Conservation (phyloP, 2,113 vertebrate species). For the Perognathus longimembris region DNA sequence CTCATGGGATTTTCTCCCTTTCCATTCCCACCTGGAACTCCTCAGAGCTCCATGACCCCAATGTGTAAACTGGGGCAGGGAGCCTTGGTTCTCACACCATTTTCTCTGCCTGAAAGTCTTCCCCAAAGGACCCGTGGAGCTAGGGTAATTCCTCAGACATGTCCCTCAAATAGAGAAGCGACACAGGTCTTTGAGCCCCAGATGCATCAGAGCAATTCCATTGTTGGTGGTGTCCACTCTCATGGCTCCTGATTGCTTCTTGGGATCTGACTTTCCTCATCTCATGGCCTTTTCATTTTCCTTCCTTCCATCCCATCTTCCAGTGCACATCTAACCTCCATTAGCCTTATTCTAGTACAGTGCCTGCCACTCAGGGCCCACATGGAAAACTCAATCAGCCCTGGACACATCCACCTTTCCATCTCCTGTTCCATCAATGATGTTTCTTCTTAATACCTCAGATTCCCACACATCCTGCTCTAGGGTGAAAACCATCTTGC, state of each 20-base stretch:
- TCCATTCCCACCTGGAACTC: background rate
- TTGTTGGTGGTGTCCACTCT: background rate
- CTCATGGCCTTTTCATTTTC: no score
- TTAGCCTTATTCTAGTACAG: background rate
- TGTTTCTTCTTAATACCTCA: background rate
- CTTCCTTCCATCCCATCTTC: background rate
- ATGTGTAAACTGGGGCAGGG: background rate
- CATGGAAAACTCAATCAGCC: background rate
- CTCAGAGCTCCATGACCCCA: background rate
- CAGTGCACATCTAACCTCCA: background rate
- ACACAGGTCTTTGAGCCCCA: background rate
- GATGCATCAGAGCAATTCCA: background rate
- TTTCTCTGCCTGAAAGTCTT: background rate
- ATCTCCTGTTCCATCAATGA: background rate
- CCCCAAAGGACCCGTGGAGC: background rate
- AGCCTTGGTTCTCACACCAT: background rate
- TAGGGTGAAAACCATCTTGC: fast-evolving
- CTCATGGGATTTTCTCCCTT: background rate
- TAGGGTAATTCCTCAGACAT: background rate
- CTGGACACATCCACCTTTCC: background rate
- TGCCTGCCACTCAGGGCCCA: background rate
- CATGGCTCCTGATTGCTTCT: background rate
- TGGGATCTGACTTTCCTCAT: no score
- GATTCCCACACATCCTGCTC: background rate
- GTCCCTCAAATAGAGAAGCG: background rate